phyloP scores from a whole-genome alignment of 2,888 invertebrate species.

The Crematogaster levior region DNA sequence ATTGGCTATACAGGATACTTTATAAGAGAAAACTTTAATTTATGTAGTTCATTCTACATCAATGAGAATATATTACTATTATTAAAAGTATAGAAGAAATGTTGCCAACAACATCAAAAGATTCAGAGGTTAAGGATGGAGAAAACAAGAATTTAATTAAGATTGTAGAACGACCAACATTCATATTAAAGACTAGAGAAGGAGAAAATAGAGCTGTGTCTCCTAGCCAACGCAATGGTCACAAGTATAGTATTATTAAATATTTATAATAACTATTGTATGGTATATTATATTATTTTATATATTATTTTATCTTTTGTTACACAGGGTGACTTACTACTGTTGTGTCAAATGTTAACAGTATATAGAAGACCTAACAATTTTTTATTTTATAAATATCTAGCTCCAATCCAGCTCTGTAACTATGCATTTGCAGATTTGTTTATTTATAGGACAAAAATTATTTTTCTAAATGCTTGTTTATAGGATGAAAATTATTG shows the following conservation, averaged over 20 bases:
- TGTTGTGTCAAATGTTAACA: too few species aligned
- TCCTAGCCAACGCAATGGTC: constrained; percentile 87
- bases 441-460: too few species aligned
- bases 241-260: constrained; percentile 68
- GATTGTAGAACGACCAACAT: constrained; percentile 87
- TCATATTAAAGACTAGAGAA: constrained; percentile 90
- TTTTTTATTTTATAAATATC: too few species aligned
- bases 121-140: constrained; percentile 79
- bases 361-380: too few species aligned
- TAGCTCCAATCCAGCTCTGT: too few species aligned
- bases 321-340: too few species aligned
- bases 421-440: too few species aligned
- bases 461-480: too few species aligned
- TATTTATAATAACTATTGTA: constrained; percentile 22
- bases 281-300: too few species aligned
- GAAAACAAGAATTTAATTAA: constrained; percentile 80
- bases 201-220: constrained; percentile 88
- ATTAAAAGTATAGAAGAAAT: constrained; percentile 69
- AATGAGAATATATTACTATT: neutral
- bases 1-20: neutral
- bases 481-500: too few species aligned
- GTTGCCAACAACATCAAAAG: constrained; percentile 77
- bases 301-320: constrained; percentile 10
- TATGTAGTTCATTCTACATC: neutral
- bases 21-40: neutral